Evolutionary conservation across 2,113 vertebrate species (phyloP).

Genomic region (Lepidiolamprologus cunningtoni): DNA sequence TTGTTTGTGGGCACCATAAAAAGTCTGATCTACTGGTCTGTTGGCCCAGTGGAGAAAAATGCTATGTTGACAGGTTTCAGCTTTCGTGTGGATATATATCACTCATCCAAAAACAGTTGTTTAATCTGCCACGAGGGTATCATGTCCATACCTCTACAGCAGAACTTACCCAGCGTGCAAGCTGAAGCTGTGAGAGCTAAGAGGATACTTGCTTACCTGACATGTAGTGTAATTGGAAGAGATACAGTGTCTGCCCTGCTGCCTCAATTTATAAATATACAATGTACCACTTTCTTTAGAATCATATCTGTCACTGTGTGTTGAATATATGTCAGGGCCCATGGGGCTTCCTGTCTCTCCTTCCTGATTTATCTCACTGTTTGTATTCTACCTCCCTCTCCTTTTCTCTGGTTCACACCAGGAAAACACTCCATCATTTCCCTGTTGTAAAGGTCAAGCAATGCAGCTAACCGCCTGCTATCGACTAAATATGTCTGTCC

Average conservation of each 20-base stretch:
- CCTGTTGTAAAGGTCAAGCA: slow-evolving; percentile 51
- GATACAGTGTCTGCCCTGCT: background rate
- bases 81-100: background rate
- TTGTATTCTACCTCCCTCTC: background rate
- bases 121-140: background rate
- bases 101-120: background rate
- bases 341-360: background rate
- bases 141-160: background rate
- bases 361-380: background rate
- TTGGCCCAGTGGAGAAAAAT: background rate
- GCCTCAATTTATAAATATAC: slow-evolving; percentile 14
- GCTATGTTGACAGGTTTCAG: background rate
- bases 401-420: slow-evolving; percentile 1
- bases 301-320: slow-evolving; percentile 48
- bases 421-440: slow-evolving; percentile 30
- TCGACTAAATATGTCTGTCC: slow-evolving; percentile 21
- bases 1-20: background rate
- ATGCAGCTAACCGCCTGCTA: slow-evolving; percentile 22
- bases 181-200: background rate
- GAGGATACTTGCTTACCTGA: slow-evolving; percentile 5
- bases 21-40: background rate
- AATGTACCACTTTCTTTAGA: slow-evolving; percentile 19
- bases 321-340: slow-evolving; percentile 54
- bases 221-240: background rate
- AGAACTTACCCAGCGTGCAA: background rate